These are phyloP conservation scores for Pygmarrhopalites habei DNA, from an alignment of 1,140 invertebrate genomes.

Conservation along the genomic window DNA sequence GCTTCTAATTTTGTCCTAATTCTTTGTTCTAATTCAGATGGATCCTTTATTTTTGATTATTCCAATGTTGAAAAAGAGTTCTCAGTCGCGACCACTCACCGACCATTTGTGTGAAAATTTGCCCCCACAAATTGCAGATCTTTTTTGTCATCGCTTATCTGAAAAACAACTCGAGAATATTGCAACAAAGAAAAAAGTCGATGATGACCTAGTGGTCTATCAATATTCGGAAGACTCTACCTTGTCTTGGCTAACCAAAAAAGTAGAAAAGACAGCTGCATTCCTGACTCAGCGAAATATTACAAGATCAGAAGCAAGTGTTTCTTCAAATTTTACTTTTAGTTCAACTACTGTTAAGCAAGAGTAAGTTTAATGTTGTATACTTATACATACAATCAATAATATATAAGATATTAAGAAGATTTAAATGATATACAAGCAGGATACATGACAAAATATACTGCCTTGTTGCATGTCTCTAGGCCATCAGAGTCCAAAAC, in stretches of 20 bases:
- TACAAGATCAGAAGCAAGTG: constrained; percentile 24
- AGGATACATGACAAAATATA: neutral
- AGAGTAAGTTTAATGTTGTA: constrained; percentile 3
- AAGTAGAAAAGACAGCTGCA: constrained; percentile 24
- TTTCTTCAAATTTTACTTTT: constrained; percentile 32
- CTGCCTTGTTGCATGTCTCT: neutral
- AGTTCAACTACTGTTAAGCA: constrained; percentile 8
- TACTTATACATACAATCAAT: neutral
- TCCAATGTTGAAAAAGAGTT: constrained; percentile 20
- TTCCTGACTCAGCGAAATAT: constrained; percentile 22
- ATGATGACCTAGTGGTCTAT: constrained; percentile 35
- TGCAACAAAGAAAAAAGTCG: constrained; percentile 7
- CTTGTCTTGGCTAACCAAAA: constrained; percentile 33
- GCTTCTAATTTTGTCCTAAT: too few relatives aligned
- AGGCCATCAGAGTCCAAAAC: too few relatives aligned
- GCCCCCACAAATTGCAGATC: neutral
- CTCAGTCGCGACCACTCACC: neutral
- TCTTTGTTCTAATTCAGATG: constrained; percentile 29
- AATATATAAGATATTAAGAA: neutral
- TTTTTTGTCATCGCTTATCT: too few relatives aligned
- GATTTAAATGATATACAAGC: neutral
- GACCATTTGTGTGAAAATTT: neutral
- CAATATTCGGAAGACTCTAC: constrained; percentile 31
- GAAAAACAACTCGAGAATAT: too few relatives aligned
- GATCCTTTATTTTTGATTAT: constrained; percentile 38